A percentile compares a stretch with the other conserved stretches of the same genome.
These are phyloP conservation scores for Melanotaenia parkinsoni DNA, from an alignment of 2,797 vertebrate species.

Conservation along the genomic window DNA sequence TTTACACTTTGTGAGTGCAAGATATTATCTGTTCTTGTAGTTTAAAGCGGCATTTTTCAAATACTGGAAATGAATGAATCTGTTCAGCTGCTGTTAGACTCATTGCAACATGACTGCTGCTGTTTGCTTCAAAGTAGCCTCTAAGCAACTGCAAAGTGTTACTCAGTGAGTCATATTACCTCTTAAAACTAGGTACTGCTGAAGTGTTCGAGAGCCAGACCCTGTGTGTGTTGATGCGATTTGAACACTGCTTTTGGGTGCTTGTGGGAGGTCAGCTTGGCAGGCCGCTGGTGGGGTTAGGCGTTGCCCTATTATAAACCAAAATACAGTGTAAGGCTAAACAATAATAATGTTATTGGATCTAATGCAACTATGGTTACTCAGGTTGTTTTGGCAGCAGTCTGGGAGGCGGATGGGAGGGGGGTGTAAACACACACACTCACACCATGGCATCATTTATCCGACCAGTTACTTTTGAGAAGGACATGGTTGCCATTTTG, in stretches of 20 bases:
- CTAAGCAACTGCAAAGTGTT: conserved; percentile 54
- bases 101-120: conserved; percentile 22
- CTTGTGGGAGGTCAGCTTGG: conserved; percentile 49
- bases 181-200: conserved; percentile 57
- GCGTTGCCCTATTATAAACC: conserved; percentile 71
- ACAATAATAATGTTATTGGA: conserved; percentile 66
- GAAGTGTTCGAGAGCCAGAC: conserved; percentile 34
- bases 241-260: conserved; percentile 47
- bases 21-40: conserved; percentile 8
- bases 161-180: conserved; percentile 60
- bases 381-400: conserved; percentile 58
- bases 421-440: conserved; percentile 2
- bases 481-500: conserved; percentile 60
- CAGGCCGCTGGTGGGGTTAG: conserved; percentile 60
- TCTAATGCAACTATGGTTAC: conserved; percentile 47
- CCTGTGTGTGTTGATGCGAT: conserved; percentile 22
- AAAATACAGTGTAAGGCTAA: conserved; percentile 63
- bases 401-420: conserved; percentile 1
- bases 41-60: conserved; percentile 1
- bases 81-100: conserved; percentile 26
- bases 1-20: conserved; percentile 16
- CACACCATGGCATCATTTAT: conserved; percentile 31
- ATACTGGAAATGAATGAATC: neutral
- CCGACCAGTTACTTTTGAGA: conserved; percentile 38
- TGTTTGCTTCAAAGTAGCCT: conserved; percentile 47